phyloP scores from a whole-genome alignment of 1,140 invertebrate species.

The Diabrotica virgifera region DNA sequence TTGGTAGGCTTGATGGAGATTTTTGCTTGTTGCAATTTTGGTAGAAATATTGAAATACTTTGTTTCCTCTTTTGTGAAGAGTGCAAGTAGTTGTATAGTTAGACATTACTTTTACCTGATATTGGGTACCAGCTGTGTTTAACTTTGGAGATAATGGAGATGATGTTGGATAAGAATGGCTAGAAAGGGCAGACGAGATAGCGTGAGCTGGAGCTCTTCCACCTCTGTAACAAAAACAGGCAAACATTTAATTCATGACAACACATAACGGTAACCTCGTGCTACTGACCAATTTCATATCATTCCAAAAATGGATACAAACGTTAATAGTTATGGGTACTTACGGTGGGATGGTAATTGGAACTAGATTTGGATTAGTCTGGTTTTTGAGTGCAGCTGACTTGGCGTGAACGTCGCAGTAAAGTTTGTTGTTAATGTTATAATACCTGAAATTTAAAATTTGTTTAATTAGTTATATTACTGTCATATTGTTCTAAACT shows the following conservation, averaged over 20 bases:
- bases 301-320: no score
- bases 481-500: no score
- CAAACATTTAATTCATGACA: no score
- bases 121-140: slow-evolving; percentile 43
- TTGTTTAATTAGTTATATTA: no score
- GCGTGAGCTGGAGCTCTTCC: slow-evolving; percentile 61
- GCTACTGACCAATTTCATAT: no score
- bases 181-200: slow-evolving; percentile 63
- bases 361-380: slow-evolving; percentile 69
- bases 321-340: slow-evolving; percentile 43
- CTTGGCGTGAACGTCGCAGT: slow-evolving; percentile 94
- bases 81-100: slow-evolving; percentile 2
- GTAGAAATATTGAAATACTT: no score
- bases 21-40: no score
- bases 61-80: neutral
- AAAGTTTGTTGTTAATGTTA: slow-evolving; percentile 93
- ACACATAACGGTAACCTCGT: no score
- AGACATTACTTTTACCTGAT: slow-evolving; percentile 35
- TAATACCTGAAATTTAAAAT: slow-evolving; percentile 61
- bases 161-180: slow-evolving; percentile 44
- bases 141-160: slow-evolving; percentile 55
- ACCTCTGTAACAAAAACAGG: slow-evolving; percentile 49
- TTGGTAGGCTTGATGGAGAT: no score
- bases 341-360: slow-evolving; percentile 79
- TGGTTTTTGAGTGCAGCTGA: slow-evolving; percentile 80